These are phyloP conservation scores for Platycercus adscitus DNA, from an alignment of 2,113 vertebrate genomes.

Conservation along the genomic window DNA sequence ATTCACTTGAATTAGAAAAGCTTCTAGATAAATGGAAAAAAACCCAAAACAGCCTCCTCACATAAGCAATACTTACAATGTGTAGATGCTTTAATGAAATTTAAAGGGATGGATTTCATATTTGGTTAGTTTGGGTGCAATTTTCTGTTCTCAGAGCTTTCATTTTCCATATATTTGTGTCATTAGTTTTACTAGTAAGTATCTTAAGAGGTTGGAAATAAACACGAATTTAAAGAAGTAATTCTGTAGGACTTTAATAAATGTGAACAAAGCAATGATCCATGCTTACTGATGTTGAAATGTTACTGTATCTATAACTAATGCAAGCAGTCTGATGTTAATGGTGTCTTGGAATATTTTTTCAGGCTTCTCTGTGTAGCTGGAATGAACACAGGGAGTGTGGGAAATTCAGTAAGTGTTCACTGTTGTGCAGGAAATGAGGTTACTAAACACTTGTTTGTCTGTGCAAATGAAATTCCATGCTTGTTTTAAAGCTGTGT, in stretches of 20 bases:
- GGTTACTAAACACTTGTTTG: background rate
- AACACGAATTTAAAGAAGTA: background rate
- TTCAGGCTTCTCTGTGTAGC: background rate
- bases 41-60: background rate
- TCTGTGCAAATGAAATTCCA: background rate
- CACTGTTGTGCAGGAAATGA: background rate
- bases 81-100: background rate
- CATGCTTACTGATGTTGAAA: background rate
- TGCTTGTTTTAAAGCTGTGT: background rate
- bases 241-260: background rate
- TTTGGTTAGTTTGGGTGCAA: background rate
- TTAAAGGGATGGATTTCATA: background rate
- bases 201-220: background rate
- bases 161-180: background rate
- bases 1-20: background rate
- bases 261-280: slow-evolving; percentile 5
- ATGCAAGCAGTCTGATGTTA: background rate
- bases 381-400: background rate
- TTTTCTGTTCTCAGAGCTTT: background rate
- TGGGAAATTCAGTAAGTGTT: background rate
- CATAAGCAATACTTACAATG: background rate
- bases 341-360: background rate
- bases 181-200: slow-evolving; percentile 17
- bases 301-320: background rate
- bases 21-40: background rate